Base-by-base conservation (phyloP, 1,140 invertebrate species). In the Drosophila tani region DNA sequence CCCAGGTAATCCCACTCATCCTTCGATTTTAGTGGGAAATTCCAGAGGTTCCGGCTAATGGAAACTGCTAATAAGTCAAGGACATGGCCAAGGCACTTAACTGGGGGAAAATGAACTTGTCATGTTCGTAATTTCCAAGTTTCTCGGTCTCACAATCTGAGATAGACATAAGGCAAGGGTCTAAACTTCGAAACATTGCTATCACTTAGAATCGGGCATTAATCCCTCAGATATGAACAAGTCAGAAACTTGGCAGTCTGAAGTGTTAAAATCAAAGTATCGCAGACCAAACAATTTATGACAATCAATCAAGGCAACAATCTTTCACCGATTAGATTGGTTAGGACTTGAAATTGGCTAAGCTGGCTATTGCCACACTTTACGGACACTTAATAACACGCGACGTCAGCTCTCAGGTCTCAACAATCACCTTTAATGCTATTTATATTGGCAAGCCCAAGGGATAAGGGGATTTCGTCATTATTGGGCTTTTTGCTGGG, bases 281-380 rank as follows among this genome's bases (percentile, higher is more conserved):
- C 0, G 27, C 15, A 7, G 32, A 29, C 40, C 63, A 3, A 64
- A 35, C 29, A 35, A 29, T 41, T 50, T 19, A 12, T 41, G 66
- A 32, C 66, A 58, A 49, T 60, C 70, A 60, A 73, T 73, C 70
- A 43, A n/a, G 45, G 55, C 29, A 60, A 73, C 21, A 71, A 59
- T 71, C 50, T 71, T 9, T 4, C 32, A 2, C 40, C 46, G 45
- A 59, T 70, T 50, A 73, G 67, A 73, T 73, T 50, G 45, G 12
- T 14, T 32, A 14, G 24, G 43, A 50, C 60, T 51, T 8, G 21
- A 41, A 50, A 41, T 46, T 32, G 21, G 66, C 49, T 58, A 67
- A 40, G 65, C 35, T 67, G 40, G 15, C 19, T 66, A 70, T 53
- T 32, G 4, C 21, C 35, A 53, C 67, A 41, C 38, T 53, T 56